Evolutionary conservation across 2,113 vertebrate species (phyloP).

Genomic region (Pygoscelis adeliae): DNA sequence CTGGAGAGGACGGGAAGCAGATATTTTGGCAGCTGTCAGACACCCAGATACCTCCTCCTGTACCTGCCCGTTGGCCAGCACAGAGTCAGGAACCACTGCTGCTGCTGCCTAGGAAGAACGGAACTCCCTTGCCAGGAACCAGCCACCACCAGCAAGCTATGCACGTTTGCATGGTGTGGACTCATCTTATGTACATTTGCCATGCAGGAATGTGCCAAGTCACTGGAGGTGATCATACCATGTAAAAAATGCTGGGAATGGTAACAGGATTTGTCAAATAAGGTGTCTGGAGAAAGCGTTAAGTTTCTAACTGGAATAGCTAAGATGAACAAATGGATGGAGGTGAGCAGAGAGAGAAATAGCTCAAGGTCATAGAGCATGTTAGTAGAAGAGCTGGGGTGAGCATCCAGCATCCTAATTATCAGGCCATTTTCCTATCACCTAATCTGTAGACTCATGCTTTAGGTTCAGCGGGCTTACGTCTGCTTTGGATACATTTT

Average conservation of each 20-base stretch:
- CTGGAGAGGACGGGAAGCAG: not conserved
- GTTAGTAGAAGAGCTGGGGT: not conserved
- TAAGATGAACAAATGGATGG: not conserved
- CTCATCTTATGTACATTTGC: not conserved
- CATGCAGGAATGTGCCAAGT: not conserved
- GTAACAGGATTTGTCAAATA: not conserved
- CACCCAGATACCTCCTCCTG: not conserved
- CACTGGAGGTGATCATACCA: not conserved
- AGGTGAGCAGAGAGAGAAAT: not conserved
- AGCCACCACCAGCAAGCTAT: not conserved
- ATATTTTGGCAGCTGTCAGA: not conserved
- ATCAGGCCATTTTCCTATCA: not conserved
- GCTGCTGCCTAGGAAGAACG: not conserved
- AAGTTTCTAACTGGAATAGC: not conserved
- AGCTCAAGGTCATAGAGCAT: not conserved
- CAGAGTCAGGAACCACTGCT: not conserved
- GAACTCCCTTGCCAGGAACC: not conserved
- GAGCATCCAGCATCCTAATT: not conserved
- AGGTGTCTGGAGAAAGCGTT: not conserved
- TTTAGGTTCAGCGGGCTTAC: not conserved
- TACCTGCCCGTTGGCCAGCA: not conserved
- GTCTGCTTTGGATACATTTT: not conserved
- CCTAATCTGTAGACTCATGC: not conserved
- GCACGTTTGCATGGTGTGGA: fast-evolving
- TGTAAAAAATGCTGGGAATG: not conserved